Percentiles rank a stretch among this genome's conserved stretches.
These are phyloP conservation scores for Penaeus indicus DNA, from an alignment of 1,140 invertebrate species.

Conservation along the genomic window DNA sequence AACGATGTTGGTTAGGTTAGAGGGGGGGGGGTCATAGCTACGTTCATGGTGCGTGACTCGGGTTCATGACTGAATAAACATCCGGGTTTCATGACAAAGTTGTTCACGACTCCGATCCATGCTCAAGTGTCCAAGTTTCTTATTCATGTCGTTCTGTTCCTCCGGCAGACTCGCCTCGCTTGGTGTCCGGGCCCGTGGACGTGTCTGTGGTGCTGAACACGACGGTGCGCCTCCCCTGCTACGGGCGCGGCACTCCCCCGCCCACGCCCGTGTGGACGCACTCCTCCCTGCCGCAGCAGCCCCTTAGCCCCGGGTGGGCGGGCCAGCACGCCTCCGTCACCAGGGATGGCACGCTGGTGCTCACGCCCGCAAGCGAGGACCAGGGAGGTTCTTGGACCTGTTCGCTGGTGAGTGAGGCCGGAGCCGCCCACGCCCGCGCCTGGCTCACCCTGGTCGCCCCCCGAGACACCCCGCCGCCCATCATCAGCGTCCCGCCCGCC, in stretches of 20 bases:
- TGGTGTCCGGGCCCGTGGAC: constrained; percentile 77
- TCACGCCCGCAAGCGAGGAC: not conserved
- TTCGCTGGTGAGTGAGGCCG: constrained; percentile 56
- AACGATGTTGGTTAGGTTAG: too few relatives aligned
- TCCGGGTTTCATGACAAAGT: too few relatives aligned
- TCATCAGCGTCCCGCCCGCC: constrained; percentile 55
- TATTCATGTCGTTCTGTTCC: constrained; percentile 23
- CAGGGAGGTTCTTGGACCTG: constrained; percentile 62
- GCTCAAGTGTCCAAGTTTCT: not conserved
- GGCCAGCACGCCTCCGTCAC: constrained; percentile 34
- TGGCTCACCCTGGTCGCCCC: constrained; percentile 56
- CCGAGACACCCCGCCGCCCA: constrained; percentile 49
- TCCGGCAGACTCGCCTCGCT: constrained; percentile 77
- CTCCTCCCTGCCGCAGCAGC: constrained; percentile 70
- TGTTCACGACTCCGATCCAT: too few relatives aligned
- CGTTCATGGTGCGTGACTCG: too few relatives aligned
- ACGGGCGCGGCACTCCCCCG: constrained; percentile 78
- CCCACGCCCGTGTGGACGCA: constrained; percentile 84
- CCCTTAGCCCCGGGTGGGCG: constrained; percentile 57
- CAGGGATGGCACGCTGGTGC: constrained; percentile 47
- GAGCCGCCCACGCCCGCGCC: constrained; percentile 47
- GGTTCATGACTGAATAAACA: too few relatives aligned
- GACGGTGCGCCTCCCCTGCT: constrained; percentile 79
- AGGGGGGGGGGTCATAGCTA: too few relatives aligned
- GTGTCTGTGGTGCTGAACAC: constrained; percentile 78